Evolutionary conservation across 2,113 vertebrate genomes (phyloP).

Genomic region (Zapus hudsonius): DNA sequence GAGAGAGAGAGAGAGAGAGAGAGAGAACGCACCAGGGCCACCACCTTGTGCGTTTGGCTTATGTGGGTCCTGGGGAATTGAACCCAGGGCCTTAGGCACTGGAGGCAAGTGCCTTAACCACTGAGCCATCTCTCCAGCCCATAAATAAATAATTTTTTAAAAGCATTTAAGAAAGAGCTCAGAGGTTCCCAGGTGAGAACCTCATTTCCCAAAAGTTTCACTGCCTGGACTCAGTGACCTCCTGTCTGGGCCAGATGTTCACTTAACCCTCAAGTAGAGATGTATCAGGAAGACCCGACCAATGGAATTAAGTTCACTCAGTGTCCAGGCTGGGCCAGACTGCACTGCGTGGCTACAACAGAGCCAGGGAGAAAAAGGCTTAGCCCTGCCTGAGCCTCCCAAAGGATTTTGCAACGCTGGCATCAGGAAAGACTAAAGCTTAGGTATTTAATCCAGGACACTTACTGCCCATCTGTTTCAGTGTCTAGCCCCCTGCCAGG

Average conservation of each 20-base stretch:
- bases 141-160: too few species aligned
- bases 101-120: too few species aligned
- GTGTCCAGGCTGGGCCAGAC: background rate
- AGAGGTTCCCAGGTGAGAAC: background rate
- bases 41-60: too few species aligned
- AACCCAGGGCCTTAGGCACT: too few species aligned
- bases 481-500: background rate
- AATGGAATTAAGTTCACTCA: background rate
- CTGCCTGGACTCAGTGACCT: background rate
- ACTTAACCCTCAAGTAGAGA: background rate
- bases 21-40: too few species aligned
- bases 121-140: too few species aligned
- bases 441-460: background rate
- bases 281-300: background rate
- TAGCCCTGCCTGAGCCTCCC: background rate
- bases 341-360: background rate
- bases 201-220: constrained; percentile 41
- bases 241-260: background rate
- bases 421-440: background rate
- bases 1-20: too few species aligned
- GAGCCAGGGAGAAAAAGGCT: background rate
- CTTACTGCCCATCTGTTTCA: background rate
- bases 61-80: too few species aligned
- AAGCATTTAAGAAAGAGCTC: too few species aligned
- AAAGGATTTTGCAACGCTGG: background rate